phyloP scores from a whole-genome alignment of 2,888 invertebrate genomes.

The Allacma fusca region DNA sequence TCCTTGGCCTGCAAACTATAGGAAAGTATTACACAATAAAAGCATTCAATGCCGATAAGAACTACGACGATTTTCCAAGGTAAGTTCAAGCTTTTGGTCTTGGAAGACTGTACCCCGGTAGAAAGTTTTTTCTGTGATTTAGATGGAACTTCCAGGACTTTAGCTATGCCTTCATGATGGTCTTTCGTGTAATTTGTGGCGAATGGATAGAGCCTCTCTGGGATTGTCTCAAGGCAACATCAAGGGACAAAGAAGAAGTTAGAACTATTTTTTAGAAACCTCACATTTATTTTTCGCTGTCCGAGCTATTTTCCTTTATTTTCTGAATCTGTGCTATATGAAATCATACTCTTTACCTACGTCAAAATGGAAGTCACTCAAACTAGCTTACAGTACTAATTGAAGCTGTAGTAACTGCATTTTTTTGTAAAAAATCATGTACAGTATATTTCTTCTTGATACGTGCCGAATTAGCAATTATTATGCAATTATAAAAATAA shows the following conservation, averaged over 20 bases:
- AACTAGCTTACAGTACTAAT: too few species aligned
- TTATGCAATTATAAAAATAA: too few species aligned
- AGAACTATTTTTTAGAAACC: background rate
- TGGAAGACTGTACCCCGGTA: background rate
- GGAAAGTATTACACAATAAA: constrained; percentile 33
- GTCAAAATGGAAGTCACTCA: too few species aligned
- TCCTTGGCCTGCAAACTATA: constrained; percentile 37
- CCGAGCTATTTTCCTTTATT: background rate
- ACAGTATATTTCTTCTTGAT: too few species aligned
- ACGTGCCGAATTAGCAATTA: too few species aligned
- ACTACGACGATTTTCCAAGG: constrained; percentile 33
- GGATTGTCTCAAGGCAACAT: constrained; percentile 94
- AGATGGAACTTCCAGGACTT: constrained; percentile 98
- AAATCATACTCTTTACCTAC: too few species aligned
- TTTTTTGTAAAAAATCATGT: too few species aligned
- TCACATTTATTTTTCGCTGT: too few species aligned
- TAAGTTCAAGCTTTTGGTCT: too few species aligned
- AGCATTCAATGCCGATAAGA: constrained; percentile 17
- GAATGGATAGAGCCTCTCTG: constrained; percentile 98
- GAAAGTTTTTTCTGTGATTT: background rate
- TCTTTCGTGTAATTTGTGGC: constrained; percentile 94
- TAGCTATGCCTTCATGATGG: constrained; percentile 97
- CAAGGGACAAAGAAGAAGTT: constrained; percentile 64
- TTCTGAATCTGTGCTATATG: too few species aligned
- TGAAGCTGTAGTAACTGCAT: too few species aligned